Percentiles rank a stretch among this genome's conserved stretches.
These are phyloP conservation scores for Cylas formicarius DNA, from an alignment of 1,140 invertebrate genomes.

Conservation along the genomic window DNA sequence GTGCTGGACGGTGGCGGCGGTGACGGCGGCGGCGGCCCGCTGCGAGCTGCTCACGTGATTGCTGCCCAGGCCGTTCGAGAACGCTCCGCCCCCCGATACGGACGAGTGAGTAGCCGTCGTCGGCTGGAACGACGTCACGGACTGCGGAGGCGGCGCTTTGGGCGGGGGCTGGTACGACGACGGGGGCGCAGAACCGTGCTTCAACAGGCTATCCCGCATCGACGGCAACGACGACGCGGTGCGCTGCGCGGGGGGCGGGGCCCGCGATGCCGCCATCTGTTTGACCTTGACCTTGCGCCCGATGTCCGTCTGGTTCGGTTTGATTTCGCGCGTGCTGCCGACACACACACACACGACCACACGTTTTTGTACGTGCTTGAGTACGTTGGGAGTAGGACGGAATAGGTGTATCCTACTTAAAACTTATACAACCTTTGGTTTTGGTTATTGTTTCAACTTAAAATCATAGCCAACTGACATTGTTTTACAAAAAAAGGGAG, in stretches of 20 bases:
- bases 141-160: conserved; percentile 17
- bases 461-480: no score
- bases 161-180: conserved; percentile 31
- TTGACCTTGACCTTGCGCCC: conserved; percentile 75
- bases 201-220: conserved; percentile 33
- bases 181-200: conserved; percentile 13
- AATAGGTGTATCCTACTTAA: no score
- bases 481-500: no score
- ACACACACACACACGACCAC: conserved; percentile 16
- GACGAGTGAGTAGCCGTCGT: conserved; percentile 26
- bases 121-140: not conserved
- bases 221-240: conserved; percentile 36
- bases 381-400: no score
- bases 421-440: no score
- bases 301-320: conserved; percentile 79
- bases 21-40: conserved; percentile 26
- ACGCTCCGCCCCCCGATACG: conserved; percentile 17
- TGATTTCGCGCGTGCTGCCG: conserved; percentile 82
- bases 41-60: conserved; percentile 38
- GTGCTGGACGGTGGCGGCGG: conserved; percentile 20
- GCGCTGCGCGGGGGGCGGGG: conserved; percentile 26
- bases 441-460: no score
- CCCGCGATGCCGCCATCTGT: conserved; percentile 34
- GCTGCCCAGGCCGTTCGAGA: conserved; percentile 41
- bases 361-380: no score